Evolutionary conservation across 2,888 invertebrate species (phyloP).

Genomic region (Yponomeuta evonymella): DNA sequence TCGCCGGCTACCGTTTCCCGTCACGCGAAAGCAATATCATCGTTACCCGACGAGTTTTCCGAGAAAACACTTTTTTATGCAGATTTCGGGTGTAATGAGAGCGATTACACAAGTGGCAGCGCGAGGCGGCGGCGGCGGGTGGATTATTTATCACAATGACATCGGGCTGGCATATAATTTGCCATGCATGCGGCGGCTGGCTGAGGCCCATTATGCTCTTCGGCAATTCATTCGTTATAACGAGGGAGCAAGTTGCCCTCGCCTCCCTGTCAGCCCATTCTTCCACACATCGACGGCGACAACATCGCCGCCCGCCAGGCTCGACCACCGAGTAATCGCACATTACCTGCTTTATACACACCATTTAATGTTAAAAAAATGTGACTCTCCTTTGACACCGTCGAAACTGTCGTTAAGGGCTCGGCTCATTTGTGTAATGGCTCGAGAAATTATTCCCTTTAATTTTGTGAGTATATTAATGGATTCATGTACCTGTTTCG

Average conservation of each 20-base stretch:
- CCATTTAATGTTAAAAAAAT: not conserved
- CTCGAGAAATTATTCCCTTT: not conserved
- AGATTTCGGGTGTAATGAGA: constrained; percentile 26
- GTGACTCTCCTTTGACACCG: not conserved
- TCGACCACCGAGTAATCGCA: constrained; percentile 12
- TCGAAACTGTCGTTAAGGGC: not conserved
- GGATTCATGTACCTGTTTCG: not conserved
- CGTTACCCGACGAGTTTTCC: constrained; percentile 26
- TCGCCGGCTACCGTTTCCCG: constrained; percentile 20
- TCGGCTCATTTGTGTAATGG: not conserved
- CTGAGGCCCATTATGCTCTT: constrained; percentile 50
- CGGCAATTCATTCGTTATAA: constrained; percentile 68
- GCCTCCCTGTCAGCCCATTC: constrained; percentile 45
- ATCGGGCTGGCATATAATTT: constrained; percentile 64
- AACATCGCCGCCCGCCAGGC: not conserved
- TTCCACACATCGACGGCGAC: constrained; percentile 19
- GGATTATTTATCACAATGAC: constrained; percentile 66
- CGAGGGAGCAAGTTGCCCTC: constrained; percentile 38
- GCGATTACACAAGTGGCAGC: constrained; percentile 28
- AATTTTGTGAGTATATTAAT: constrained; percentile 1
- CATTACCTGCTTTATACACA: constrained; percentile 14
- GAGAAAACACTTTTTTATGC: constrained; percentile 24
- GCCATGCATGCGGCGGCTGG: constrained; percentile 43
- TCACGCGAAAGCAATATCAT: constrained; percentile 26
- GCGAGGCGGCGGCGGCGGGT: constrained; percentile 16